Base-by-base conservation (phyloP, 2,797 vertebrate genomes). In the Catharus ustulatus region DNA sequence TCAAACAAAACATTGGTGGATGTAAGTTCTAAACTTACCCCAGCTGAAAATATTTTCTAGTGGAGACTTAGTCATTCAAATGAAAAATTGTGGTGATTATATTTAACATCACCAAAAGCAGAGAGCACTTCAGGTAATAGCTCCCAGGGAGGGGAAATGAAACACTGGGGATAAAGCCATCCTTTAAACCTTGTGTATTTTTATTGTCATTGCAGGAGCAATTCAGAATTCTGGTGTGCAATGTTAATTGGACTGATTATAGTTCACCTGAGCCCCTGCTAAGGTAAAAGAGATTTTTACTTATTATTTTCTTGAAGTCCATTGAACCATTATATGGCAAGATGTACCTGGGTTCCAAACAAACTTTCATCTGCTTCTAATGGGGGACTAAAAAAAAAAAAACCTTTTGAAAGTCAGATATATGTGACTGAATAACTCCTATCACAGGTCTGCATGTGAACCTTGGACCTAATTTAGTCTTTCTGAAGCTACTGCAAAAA, bases 231-330 rank as follows among this genome's bases (percentile, higher is more conserved):
- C 74, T 67, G 58, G 21, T 64, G 21, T 59, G 67, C 67, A 54
- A 11, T 32, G 45, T 85, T 91, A 95, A 95, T 82, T 91, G 63
- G 69, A 55, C 19, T 34, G 24, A 67, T 74, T 64, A 72, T 1
- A 72, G 58, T 67, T 91, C 93, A 96, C 54, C 94, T 94, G 88
- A 95, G 93, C 78, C 77, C 57, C 32, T 58, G 36, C 36, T 82
- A 55, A 43, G 69, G 71, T n/a, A 84, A 90, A 82, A 34, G 1
- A 15, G 18, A 43, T 54, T 48, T 75, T 63, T 66, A 84, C 24
- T 74, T 67, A 30, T 85, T 85, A 52, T 84, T 84, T 95, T 81
- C 77, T 63, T 61, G 4, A 82, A 83, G 69, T 32, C 29, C 15
- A 13, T 59, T 42, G 23, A 58, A 63, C 78, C 49, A n/a, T 55